Evolutionary conservation across 2,797 vertebrate species (phyloP).

Genomic region (Scyliorhinus canicula): DNA sequence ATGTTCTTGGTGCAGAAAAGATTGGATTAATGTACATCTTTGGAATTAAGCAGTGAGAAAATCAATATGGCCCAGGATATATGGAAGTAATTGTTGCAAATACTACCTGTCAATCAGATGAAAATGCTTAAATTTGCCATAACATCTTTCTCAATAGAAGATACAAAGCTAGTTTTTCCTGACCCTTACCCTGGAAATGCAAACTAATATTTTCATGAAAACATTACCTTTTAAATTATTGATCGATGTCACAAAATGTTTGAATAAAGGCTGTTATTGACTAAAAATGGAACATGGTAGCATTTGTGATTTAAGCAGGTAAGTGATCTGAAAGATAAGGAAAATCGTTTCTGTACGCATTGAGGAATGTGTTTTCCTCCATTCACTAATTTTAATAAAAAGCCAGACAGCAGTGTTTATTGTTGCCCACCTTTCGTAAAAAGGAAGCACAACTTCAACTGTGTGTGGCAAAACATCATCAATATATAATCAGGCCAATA

Average conservation of each 20-base stretch:
- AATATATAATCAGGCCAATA: neutral
- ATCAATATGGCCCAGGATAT: neutral
- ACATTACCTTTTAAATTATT: neutral
- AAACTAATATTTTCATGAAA: neutral
- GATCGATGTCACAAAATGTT: neutral
- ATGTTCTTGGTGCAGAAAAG: neutral
- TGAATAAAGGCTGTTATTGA: neutral
- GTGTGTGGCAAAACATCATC: neutral
- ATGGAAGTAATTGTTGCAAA: neutral
- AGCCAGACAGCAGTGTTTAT: neutral
- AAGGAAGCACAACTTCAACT: too few species aligned
- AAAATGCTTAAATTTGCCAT: neutral
- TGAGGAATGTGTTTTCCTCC: neutral
- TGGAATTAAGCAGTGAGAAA: neutral
- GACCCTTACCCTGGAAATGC: neutral
- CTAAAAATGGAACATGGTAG: neutral
- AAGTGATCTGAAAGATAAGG: neutral
- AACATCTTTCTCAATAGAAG: neutral
- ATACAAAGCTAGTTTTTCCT: too few species aligned
- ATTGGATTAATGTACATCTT: neutral
- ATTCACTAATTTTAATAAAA: neutral
- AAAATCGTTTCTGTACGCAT: neutral
- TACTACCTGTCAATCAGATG: neutral
- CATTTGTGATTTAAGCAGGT: neutral
- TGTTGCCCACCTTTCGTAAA: neutral